Evolutionary conservation across 2,888 invertebrate genomes (phyloP).

Genomic region (Lymantria dispar): DNA sequence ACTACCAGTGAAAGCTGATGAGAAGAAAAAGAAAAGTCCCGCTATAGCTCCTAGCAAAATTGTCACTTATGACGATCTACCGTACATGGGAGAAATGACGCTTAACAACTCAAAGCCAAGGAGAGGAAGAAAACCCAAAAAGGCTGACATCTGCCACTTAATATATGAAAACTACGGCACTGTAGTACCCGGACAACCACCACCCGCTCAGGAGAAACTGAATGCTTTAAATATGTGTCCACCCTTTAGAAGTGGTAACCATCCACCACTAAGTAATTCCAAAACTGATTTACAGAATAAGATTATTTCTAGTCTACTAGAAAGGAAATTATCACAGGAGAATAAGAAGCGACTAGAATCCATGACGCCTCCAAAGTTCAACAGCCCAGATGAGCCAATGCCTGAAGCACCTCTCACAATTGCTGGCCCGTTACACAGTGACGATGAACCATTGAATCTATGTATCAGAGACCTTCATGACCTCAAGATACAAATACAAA

Average conservation of each 20-base stretch:
- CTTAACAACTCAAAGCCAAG: constrained; percentile 93
- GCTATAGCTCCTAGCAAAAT: constrained; percentile 72
- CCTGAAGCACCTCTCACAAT: constrained; percentile 60
- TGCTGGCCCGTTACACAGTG: constrained; percentile 57
- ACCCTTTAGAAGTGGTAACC: constrained; percentile 43
- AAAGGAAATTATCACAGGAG: constrained; percentile 87
- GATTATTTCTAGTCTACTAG: constrained; percentile 86
- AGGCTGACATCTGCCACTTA: constrained; percentile 95
- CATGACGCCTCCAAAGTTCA: constrained; percentile 55
- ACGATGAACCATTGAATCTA: constrained; percentile 91
- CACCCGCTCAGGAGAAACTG: constrained; percentile 71
- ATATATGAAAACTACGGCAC: constrained; percentile 96
- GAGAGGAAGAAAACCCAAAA: constrained; percentile 94
- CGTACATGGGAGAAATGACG: constrained; percentile 96
- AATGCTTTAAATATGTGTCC: constrained; percentile 44
- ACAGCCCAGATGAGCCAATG: constrained; percentile 63
- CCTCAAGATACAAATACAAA: constrained; percentile 84
- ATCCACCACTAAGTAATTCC: constrained; percentile 53
- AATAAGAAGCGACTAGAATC: constrained; percentile 73
- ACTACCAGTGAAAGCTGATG: constrained; percentile 47
- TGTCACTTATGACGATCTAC: constrained; percentile 91
- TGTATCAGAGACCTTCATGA: constrained; percentile 90
- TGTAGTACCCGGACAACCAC: constrained; percentile 89
- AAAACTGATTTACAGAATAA: constrained; percentile 86
- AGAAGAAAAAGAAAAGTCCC: constrained; percentile 63